Base-by-base conservation (phyloP, 2,797 vertebrate species). In the Salarias fasciatus region DNA sequence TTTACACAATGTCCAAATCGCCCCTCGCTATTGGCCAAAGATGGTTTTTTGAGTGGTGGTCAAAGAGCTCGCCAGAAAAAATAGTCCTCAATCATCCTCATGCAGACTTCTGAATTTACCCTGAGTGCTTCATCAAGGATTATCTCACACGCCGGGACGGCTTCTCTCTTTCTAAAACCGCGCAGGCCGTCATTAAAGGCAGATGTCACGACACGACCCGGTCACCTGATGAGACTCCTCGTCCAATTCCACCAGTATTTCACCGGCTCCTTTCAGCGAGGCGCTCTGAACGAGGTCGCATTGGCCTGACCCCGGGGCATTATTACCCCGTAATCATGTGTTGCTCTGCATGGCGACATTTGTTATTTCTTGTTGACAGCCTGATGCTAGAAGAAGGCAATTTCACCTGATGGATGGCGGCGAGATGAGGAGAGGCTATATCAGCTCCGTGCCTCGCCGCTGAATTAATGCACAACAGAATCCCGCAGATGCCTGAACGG, bases 321-420 rank as follows among this genome's bases (percentile, higher is more conserved):
- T 82, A 87, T 87, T 85, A 89, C 77, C 54, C 78, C 72, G 84
- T 88, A 84, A 91, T 90, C 86, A 86, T 78, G 84, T 70, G 67
- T 83, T 72, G 57, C 81, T 86, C 82, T 80, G 66, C 83, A 72
- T 68, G 77, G 77, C 70, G 67, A 84, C 86, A 88, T 92, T 87
- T 82, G 82, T 90, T 90, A 87, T 86, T 85, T 71, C 79, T 60
- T 33, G 18, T 53, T 81, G 90, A 91, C 84, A 86, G 76, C 53
- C 78, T 79, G 79, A 83, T 81, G 84, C 82, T 83, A 53, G 77
- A 79, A 82, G 72, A 84, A 88, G 82, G 87, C 86, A 83, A 85
- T 89, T 90, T 74, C 52, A 78, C 59, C 83, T 90, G 87, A 91
- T 86, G 80, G 84, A 91, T 90, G 85, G 75, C 83, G 79, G 77